Percentiles rank a stretch among this genome's conserved stretches.
phyloP scores from a whole-genome alignment of 2,113 vertebrate species.

The Pyrgilauda ruficollis region DNA sequence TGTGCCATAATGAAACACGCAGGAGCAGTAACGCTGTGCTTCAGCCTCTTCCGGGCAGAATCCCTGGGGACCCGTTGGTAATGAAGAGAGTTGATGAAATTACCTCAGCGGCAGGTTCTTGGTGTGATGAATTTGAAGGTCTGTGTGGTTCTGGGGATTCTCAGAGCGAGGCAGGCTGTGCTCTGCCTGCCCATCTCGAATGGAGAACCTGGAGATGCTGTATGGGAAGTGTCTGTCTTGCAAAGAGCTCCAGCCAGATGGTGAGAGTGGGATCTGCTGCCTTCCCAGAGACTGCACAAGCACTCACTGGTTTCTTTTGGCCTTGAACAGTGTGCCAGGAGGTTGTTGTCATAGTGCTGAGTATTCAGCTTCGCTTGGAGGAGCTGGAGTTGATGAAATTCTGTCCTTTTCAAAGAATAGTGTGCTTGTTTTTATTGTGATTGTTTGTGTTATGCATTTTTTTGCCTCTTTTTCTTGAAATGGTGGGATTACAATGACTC shows the following conservation, averaged over 20 bases:
- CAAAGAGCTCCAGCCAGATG: background rate
- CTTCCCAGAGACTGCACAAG: accelerated
- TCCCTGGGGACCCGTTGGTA: background rate
- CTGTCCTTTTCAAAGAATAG: background rate
- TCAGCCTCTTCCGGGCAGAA: background rate
- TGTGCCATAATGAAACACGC: background rate
- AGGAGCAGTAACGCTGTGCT: background rate
- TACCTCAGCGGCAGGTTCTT: background rate
- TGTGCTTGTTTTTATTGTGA: background rate
- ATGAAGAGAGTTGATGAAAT: background rate
- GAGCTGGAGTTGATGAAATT: background rate
- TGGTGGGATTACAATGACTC: background rate
- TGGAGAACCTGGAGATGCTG: background rate
- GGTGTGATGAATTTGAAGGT: background rate
- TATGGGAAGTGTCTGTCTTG: background rate
- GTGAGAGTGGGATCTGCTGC: background rate
- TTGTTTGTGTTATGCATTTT: background rate
- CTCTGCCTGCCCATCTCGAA: background rate
- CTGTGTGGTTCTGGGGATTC: background rate
- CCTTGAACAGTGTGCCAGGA: background rate
- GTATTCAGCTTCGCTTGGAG: background rate
- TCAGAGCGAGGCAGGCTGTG: background rate
- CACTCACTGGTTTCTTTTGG: background rate
- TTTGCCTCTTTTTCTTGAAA: background rate
- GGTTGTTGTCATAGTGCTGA: background rate